Base-by-base conservation (phyloP, 2,113 vertebrate genomes). In the Passer montanus region DNA sequence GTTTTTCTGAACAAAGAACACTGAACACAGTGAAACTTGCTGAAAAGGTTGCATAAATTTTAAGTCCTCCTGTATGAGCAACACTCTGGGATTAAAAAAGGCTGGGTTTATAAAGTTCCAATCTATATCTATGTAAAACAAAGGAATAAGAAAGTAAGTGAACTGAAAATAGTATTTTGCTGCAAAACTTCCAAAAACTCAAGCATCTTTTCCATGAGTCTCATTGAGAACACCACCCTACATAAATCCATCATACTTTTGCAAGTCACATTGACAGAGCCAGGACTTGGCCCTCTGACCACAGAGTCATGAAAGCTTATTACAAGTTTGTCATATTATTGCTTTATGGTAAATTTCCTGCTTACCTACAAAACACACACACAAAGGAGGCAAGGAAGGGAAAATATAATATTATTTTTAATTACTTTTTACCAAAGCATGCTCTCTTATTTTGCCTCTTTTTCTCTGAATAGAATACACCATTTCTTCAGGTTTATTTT, bases 1-100 rank as follows among this genome's bases (percentile, higher is more conserved):
- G 4, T 28, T 58, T 37, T 67, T 70, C n/a, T 77, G n/a, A 89
- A 66, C 39, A 75, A 58, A 53, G 4, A 52, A 3, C 2, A 70
- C 15, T 67, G 46, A 95, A 52, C 23, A 63, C 23, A 20, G 24
- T 74, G 62, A 62, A 73, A 46, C 52, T 92, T 76, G 20, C 64
- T 88, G 86, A 87, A 87, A 70, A 90, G 14, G 12, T 56, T 77
- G 33, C 66, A 64, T 91, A 69, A 93, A 81, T 95, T 87, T 94
- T 66, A 88, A 83, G 86, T 93, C 30, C 30, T 68, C 43, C 59
- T 91, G 28, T n/a, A 67, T 58, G 55, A 88, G 49, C 41, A 81
- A 74, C 28, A 89, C 23, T n/a, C 14, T 89, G 44, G n/a, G 58
- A 92, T 24, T 73, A 88, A 77, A 92, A 92, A 37, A 47, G 27